Evolutionary conservation across 2,888 invertebrate genomes (phyloP).

Genomic region (Ophioninae sp.): DNA sequence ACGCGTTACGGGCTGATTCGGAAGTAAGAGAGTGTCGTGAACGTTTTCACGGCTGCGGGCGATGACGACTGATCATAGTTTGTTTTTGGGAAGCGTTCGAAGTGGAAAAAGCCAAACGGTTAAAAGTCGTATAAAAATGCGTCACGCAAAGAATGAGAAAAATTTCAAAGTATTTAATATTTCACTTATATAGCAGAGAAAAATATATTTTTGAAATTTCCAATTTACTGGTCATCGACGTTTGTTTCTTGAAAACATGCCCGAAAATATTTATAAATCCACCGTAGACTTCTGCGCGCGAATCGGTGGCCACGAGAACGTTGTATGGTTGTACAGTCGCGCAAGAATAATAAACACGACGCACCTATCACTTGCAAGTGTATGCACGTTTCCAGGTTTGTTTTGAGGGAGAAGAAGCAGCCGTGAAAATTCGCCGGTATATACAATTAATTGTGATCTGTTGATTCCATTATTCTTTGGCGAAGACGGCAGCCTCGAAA

Average conservation of each 20-base stretch:
- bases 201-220: too few species aligned
- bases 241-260: not conserved
- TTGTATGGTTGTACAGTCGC: not conserved
- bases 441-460: not conserved
- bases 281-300: not conserved
- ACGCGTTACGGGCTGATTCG: too few species aligned
- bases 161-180: too few species aligned
- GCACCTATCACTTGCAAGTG: not conserved
- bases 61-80: not conserved
- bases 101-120: too few species aligned
- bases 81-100: not conserved
- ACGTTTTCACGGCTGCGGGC: not conserved
- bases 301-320: not conserved
- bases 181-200: too few species aligned
- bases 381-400: not conserved
- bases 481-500: not conserved
- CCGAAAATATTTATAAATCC: not conserved
- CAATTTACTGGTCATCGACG: not conserved
- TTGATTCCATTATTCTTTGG: not conserved
- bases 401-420: not conserved
- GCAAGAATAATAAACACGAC: conserved; percentile 21
- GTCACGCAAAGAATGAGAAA: too few species aligned
- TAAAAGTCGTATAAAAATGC: too few species aligned
- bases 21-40: too few species aligned
- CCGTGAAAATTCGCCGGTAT: not conserved